Base-by-base conservation (phyloP, 2,888 invertebrate genomes). In the Microctonus hyperodae region DNA sequence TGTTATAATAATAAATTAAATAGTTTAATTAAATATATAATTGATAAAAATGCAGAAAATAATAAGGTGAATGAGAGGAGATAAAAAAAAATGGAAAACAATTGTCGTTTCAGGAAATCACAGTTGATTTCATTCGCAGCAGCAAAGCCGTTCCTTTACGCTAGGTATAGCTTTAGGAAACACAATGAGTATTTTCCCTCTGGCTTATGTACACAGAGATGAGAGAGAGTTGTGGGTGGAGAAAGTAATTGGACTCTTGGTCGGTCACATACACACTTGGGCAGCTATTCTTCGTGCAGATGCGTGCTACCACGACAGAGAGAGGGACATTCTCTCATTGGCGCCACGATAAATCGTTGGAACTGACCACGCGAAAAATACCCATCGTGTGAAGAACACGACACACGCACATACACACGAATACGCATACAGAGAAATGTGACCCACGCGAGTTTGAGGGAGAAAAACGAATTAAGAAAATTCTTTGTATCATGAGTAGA, bases 341-440 rank as follows among this genome's bases (percentile, higher is more conserved):
- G 76, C 70, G 74, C 73, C 61, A 69, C 78, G 78, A 81, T 81
- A 81, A 81, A 81, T 81, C 78, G 53, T 60, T 22, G 40, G 10
- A 53, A 35, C 40, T 65, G 65, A 65, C 65, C 65, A 48, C 65
- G 28, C 40, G 55, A 58, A 37, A 53, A 62, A 60, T 50, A 33
- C 53, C 55, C 44, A 20, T n/a, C 25, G 37, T 53, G 35, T 31
- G 55, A 37, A 22, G 31, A 40, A 57, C 23, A 53, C 53, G 13
- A 25, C 20, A 25, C 22, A 44, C 16, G 2, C 10, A 7, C 6
- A 22, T 6, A 22, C 20, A 48, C 16, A 48, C 23, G 25, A 22
- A 33, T n/a, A 40, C 44, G 16, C 57, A 31, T 16, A 44, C n/a
- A n/a, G 1, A 11, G 1, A 2, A 10, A 37, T 37, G 5, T 37